Percentiles rank a stretch among this genome's conserved stretches.
These are phyloP conservation scores for Mesitornis unicolor DNA, from an alignment of 2,113 vertebrate genomes.

Conservation along the genomic window DNA sequence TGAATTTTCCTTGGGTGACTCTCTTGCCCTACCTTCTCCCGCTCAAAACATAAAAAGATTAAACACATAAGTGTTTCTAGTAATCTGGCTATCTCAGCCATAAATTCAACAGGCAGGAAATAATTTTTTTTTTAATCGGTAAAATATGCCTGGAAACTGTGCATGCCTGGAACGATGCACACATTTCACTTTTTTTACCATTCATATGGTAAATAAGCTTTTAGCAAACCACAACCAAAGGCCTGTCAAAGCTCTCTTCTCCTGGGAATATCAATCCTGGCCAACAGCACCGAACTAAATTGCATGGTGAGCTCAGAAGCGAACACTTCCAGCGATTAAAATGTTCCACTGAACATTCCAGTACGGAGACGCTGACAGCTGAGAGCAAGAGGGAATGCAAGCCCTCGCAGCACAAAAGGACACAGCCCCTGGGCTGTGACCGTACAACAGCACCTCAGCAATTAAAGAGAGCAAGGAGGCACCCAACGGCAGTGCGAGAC, in stretches of 20 bases:
- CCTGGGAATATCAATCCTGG: not conserved
- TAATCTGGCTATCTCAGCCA: constrained; percentile 49
- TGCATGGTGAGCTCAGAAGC: not conserved
- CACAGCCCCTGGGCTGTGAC: not conserved
- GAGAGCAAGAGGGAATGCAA: not conserved
- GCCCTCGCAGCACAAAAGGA: not conserved
- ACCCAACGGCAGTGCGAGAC: not conserved
- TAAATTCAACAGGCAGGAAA: constrained; percentile 41
- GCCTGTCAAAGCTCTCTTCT: not conserved
- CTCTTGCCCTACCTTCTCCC: not conserved
- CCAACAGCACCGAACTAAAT: not conserved
- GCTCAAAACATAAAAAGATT: constrained; percentile 9
- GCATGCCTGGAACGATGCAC: fast-evolving
- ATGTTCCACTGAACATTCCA: not conserved
- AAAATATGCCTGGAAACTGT: not conserved
- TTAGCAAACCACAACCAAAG: not conserved
- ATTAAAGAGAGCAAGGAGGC: not conserved
- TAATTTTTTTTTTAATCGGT: not conserved
- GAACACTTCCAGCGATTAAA: not conserved
- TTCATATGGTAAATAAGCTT: not conserved
- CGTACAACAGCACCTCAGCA: not conserved
- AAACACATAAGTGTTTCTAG: constrained; percentile 20
- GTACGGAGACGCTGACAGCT: fast-evolving
- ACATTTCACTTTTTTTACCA: not conserved
- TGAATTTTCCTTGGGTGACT: not conserved